A percentile compares a stretch with the other conserved stretches of the same genome.
Conservation (phyloP, 1,140 invertebrate species). For the Colletes latitarsis region DNA sequence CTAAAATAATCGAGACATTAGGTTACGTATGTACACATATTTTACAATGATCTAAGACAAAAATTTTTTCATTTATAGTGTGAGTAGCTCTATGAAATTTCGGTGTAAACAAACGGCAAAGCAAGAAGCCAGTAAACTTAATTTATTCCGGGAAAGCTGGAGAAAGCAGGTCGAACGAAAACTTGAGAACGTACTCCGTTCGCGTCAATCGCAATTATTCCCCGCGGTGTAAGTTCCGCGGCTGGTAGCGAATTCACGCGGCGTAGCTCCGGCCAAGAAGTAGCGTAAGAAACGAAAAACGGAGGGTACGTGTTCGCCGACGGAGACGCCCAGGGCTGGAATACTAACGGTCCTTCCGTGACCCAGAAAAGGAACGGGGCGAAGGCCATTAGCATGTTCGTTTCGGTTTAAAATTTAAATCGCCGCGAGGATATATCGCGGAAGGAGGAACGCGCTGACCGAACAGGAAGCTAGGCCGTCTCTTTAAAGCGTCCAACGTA, state of each 20-base stretch:
- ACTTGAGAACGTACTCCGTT: no score
- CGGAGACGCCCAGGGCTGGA: background rate
- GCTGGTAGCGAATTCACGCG: background rate
- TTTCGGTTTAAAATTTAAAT: slow-evolving; percentile 69
- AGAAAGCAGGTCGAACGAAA: no score
- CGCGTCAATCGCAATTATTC: background rate
- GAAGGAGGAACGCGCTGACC: slow-evolving; percentile 15
- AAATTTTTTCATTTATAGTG: no score
- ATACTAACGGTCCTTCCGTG: slow-evolving; percentile 69
- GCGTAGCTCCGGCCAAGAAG: background rate
- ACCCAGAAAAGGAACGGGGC: slow-evolving; percentile 58
- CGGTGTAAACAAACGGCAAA: no score
- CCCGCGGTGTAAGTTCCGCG: background rate
- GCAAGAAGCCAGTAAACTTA: no score
- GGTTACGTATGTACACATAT: no score
- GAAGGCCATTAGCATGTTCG: slow-evolving; percentile 58
- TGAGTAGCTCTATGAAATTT: no score
- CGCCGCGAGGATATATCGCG: slow-evolving; percentile 32
- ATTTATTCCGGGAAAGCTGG: no score
- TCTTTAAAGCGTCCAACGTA: slow-evolving; percentile 68
- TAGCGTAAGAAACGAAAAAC: background rate
- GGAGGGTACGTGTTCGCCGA: background rate
- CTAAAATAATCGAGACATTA: no score
- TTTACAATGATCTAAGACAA: no score
- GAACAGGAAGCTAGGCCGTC: slow-evolving; percentile 52